Percentiles rank a stretch among this genome's conserved stretches.
Evolutionary conservation across 2,888 invertebrate genomes (phyloP).

Genomic region (Kuschelorhynchus macadamiae): DNA sequence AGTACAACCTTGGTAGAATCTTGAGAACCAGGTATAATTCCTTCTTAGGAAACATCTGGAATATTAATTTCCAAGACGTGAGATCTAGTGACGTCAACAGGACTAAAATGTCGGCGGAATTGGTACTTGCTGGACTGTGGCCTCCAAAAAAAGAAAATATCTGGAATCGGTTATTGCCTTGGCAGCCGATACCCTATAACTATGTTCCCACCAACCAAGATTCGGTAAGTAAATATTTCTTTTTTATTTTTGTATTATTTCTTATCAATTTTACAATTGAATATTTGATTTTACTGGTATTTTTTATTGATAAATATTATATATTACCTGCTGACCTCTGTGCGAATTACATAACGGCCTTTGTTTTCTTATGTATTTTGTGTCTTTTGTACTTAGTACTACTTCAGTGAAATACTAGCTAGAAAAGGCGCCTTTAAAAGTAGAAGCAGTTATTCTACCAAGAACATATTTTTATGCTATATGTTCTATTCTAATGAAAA

Average conservation of each 20-base stretch:
- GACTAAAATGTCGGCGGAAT: constrained; percentile 79
- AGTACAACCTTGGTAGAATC: constrained; percentile 76
- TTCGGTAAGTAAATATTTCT: constrained; percentile 11
- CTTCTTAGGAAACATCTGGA: constrained; percentile 73
- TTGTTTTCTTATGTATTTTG: too few relatives aligned
- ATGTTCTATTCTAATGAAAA: too few relatives aligned
- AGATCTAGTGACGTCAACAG: constrained; percentile 77
- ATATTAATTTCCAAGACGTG: constrained; percentile 70
- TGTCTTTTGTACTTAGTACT: too few relatives aligned
- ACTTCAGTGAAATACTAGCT: too few relatives aligned
- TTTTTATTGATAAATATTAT: too few relatives aligned
- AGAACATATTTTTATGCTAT: too few relatives aligned
- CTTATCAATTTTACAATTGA: too few relatives aligned
- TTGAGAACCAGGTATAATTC: constrained; percentile 73
- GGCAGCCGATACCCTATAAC: constrained; percentile 58
- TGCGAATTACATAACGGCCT: too few relatives aligned
- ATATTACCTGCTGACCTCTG: too few relatives aligned
- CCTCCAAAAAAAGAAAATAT: constrained; percentile 72
- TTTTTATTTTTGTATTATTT: background rate
- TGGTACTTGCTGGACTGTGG: constrained; percentile 77
- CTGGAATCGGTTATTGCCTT: constrained; percentile 68
- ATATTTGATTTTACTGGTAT: too few relatives aligned
- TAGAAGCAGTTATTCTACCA: too few relatives aligned
- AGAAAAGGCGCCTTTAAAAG: too few relatives aligned
- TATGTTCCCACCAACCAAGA: constrained; percentile 29